A percentile compares a stretch with the other conserved stretches of the same genome.
Conservation (phyloP, 2,797 vertebrate species). For the Falco concolor region DNA sequence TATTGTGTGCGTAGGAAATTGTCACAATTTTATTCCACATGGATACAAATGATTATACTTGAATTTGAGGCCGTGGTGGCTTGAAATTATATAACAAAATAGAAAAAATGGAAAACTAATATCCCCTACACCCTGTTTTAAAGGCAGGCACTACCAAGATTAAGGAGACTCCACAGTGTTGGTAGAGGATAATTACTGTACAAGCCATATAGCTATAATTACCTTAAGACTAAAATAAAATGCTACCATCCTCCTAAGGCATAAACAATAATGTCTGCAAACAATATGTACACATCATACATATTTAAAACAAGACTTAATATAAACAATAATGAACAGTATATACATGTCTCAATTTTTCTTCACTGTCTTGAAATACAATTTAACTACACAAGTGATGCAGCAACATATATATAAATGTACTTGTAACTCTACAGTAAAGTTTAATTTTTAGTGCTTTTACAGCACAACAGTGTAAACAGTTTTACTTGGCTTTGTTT, state of each 20-base stretch:
- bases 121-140: slow-evolving; percentile 99
- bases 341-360: slow-evolving; percentile 93
- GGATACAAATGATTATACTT: slow-evolving; percentile 87
- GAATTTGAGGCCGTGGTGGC: slow-evolving; percentile 92
- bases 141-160: slow-evolving; percentile 99
- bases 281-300: slow-evolving; percentile 99
- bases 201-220: slow-evolving; percentile 94
- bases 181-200: slow-evolving; percentile 99
- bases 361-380: slow-evolving; percentile 87
- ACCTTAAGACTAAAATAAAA: slow-evolving; percentile 98
- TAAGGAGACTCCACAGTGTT: slow-evolving; percentile 99
- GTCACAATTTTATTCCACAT: slow-evolving; percentile 81
- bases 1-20: slow-evolving; percentile 83
- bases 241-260: slow-evolving; percentile 99
- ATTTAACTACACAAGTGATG: slow-evolving; percentile 86
- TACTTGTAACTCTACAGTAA: slow-evolving; percentile 86
- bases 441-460: slow-evolving; percentile 88
- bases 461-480: slow-evolving; percentile 96
- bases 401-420: slow-evolving; percentile 91
- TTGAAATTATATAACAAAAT: slow-evolving; percentile 92
- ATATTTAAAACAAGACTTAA: slow-evolving; percentile 99
- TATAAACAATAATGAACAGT: slow-evolving; percentile 99
- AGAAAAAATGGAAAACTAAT: slow-evolving; percentile 87
- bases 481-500: slow-evolving; percentile 99
- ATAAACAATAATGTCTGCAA: slow-evolving; percentile 99